These are phyloP conservation scores for Lagocephalus sceleratus DNA, from an alignment of 2,797 vertebrate genomes.

Conservation along the genomic window DNA sequence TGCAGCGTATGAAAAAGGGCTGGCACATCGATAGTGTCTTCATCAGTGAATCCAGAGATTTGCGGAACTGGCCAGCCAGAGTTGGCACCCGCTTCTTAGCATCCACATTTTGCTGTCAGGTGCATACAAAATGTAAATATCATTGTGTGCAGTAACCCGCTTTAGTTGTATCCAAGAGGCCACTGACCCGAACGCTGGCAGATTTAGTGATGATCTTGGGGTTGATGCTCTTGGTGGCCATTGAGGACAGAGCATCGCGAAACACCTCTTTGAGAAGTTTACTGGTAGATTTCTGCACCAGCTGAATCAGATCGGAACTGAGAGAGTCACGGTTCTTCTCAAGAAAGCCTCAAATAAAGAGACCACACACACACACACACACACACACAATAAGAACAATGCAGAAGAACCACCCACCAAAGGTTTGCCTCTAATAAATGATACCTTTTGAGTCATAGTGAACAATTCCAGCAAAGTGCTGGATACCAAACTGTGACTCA, in stretches of 20 bases:
- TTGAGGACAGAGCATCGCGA: constrained; percentile 54
- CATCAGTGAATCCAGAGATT: constrained; percentile 95
- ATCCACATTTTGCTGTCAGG: constrained; percentile 74
- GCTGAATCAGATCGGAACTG: constrained; percentile 82
- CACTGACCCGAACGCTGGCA: constrained; percentile 63
- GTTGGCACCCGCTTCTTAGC: constrained; percentile 80
- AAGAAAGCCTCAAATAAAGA: constrained; percentile 82
- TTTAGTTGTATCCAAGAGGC: not conserved
- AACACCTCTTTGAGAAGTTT: constrained; percentile 87
- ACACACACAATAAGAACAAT: not conserved
- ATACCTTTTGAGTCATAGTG: constrained; percentile 90
- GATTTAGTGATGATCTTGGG: constrained; percentile 63
- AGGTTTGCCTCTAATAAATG: not conserved
- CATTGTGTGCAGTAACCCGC: not conserved
- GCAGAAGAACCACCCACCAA: not conserved
- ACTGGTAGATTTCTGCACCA: constrained; percentile 85
- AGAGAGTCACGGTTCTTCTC: constrained; percentile 94
- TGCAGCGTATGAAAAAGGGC: constrained; percentile 95
- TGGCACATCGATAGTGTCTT: constrained; percentile 87
- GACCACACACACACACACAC: not conserved
- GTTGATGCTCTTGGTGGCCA: constrained; percentile 46
- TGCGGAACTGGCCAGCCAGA: constrained; percentile 88
- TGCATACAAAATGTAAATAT: constrained; percentile 14
- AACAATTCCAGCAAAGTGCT: constrained; percentile 91
- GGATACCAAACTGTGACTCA: constrained; percentile 86